Conservation (phyloP, 2,888 invertebrate species). For the Lasius platythorax region DNA sequence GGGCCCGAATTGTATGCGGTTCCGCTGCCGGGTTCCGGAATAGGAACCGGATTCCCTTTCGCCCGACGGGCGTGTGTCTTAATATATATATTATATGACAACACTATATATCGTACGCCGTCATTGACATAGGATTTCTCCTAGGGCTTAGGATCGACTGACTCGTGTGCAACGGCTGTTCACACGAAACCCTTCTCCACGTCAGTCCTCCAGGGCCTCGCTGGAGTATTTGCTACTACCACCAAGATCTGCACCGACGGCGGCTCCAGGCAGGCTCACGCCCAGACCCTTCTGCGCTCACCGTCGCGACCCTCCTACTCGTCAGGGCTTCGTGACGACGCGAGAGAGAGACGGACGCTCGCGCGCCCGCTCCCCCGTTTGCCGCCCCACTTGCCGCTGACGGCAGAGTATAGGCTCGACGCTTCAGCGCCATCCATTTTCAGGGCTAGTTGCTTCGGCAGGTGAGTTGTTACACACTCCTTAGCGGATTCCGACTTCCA, state of each 20-base stretch:
- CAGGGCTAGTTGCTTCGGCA: slow-evolving; percentile 89
- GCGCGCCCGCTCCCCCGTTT: too few relatives aligned
- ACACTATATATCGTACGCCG: neutral
- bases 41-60: slow-evolving; percentile 88
- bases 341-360: too few relatives aligned
- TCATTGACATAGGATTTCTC: slow-evolving; percentile 23
- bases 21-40: slow-evolving; percentile 88
- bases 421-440: slow-evolving; percentile 90
- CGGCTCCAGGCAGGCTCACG: slow-evolving; percentile 85
- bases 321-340: too few relatives aligned
- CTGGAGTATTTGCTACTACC: slow-evolving; percentile 88
- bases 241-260: slow-evolving; percentile 86
- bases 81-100: too few relatives aligned
- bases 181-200: slow-evolving; percentile 89
- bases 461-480: slow-evolving; percentile 88
- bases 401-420: too few relatives aligned
- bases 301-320: slow-evolving; percentile 81
- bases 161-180: slow-evolving; percentile 88
- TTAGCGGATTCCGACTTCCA: slow-evolving; percentile 90
- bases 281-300: slow-evolving; percentile 86
- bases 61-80: too few relatives aligned
- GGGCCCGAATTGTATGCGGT: slow-evolving; percentile 46
- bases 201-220: slow-evolving; percentile 89
- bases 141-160: slow-evolving; percentile 88
- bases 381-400: too few relatives aligned